Base-by-base conservation (phyloP, 2,797 vertebrate species). In the Caiman crocodilus region DNA sequence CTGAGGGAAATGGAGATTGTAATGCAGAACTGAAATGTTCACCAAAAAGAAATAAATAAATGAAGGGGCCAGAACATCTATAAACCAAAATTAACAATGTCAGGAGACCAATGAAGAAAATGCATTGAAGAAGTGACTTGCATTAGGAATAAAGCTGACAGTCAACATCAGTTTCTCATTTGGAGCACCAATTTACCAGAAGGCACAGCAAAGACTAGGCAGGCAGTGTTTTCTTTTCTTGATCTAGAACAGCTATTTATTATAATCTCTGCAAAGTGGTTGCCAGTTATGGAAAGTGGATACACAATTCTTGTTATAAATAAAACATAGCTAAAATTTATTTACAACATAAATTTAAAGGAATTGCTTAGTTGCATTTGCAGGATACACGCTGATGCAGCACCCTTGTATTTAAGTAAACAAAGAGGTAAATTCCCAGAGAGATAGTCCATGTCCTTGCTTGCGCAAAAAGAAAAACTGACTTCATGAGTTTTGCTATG, bases 51-150 rank as follows among this genome's bases (percentile, higher is more conserved):
- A 87, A 88, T 61, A 55, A 74, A n/a, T 2, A 78, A 10, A 30
- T 82, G 5, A 84, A 93, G 5, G 3, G 4, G 1, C 2, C 75
- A 88, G 67, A 88, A 77, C 92, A 93, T 21, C 17, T 84, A 64
- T 84, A 81, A 80, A 91, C 63, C 50, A 90, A 89, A 95, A 83
- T 94, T 69, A 91, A 71, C 30, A 77, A 77, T 94, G 26, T 64
- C 73, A 91, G 57, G 56, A 80, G n/a, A 88, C 14, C 12, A 90
- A 10, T 80, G 75, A 88, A 80, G 50, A 26, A 1, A 74, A 63
- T 75, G 25, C n/a, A 85, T 61, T 76, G 76, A 74, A 92, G 28
- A 32, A 21, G 1, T 42, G 35, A 64, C 58, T 58, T 20, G 84
- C 57, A 75, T 87, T 85, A 60, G n/a, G 15, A 75, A 14, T 55